Percentiles rank a stretch among this genome's conserved stretches.
These are phyloP conservation scores for Mythimna vitellina DNA, from an alignment of 2,888 invertebrate genomes.

Conservation along the genomic window DNA sequence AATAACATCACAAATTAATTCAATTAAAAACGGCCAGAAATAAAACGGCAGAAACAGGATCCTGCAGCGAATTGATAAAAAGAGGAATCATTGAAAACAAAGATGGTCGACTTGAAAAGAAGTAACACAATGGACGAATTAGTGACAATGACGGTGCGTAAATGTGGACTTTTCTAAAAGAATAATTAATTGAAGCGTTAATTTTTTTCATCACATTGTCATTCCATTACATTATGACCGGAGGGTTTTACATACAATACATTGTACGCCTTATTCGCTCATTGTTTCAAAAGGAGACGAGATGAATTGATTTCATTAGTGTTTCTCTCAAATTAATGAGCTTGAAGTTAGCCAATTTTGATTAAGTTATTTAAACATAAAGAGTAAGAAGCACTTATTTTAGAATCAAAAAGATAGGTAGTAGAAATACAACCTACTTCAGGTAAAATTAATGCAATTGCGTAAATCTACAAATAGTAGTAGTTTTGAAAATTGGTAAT, in stretches of 20 bases:
- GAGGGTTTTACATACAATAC: conserved; percentile 11
- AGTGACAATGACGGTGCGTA: conserved; percentile 59
- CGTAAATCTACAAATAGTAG: too few species aligned
- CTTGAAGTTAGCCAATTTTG: conserved; percentile 1
- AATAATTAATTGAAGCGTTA: conserved; percentile 53
- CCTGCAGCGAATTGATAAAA: conserved; percentile 55
- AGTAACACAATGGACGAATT: conserved; percentile 60
- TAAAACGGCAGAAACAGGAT: conserved; percentile 24
- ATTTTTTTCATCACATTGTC: conserved; percentile 43
- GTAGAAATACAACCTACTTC: neutral
- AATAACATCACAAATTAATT: conserved; percentile 14
- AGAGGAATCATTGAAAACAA: conserved; percentile 59
- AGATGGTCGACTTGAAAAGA: conserved; percentile 57
- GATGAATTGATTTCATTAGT: conserved; percentile 39
- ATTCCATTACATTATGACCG: conserved; percentile 40
- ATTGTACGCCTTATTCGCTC: conserved; percentile 25
- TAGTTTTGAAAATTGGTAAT: too few species aligned
- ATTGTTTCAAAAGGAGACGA: conserved; percentile 37
- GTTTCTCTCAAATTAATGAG: conserved; percentile 24
- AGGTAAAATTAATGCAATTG: too few species aligned
- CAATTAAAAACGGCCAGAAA: conserved; percentile 31
- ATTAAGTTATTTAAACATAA: neutral
- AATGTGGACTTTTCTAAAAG: conserved; percentile 53
- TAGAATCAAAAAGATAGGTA: too few species aligned
- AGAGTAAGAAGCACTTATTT: too few species aligned